Percentiles rank a stretch among this genome's conserved stretches.
Evolutionary conservation across 2,888 invertebrate species (phyloP).

Genomic region (Heliconius ismenius): DNA sequence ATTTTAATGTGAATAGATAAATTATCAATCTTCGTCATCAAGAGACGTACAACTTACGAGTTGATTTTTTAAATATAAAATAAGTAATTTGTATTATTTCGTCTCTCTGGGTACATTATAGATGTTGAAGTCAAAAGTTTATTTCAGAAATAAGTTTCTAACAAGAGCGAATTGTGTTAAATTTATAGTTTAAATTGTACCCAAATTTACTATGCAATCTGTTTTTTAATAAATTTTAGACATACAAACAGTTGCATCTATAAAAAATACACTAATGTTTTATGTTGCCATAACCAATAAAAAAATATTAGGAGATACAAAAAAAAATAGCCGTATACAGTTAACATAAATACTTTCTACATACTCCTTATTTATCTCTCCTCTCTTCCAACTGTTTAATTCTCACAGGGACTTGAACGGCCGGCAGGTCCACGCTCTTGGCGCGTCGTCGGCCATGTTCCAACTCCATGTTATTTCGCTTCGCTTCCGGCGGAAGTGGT

Average conservation of each 20-base stretch:
- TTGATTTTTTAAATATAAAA: no score
- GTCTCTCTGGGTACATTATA: no score
- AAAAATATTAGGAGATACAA: not conserved
- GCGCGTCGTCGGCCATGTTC: slow-evolving; percentile 69
- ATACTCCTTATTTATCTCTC: slow-evolving; percentile 47
- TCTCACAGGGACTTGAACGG: slow-evolving; percentile 74
- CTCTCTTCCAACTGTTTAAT: slow-evolving; percentile 71
- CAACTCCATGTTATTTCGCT: slow-evolving; percentile 49
- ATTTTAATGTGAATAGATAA: not conserved
- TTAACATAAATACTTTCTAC: not conserved
- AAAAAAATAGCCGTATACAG: slow-evolving; percentile 5
- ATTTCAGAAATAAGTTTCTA: no score
- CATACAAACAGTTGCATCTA: no score
- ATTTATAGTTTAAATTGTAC: no score
- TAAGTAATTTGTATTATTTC: no score
- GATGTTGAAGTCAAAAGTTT: no score
- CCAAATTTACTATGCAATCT: no score
- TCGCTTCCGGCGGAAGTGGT: slow-evolving; percentile 56
- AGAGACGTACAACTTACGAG: not conserved
- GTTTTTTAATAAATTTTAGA: no score
- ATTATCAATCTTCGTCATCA: not conserved
- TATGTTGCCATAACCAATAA: not conserved
- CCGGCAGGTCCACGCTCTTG: slow-evolving; percentile 74
- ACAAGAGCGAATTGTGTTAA: no score
- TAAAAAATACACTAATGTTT: no score